A percentile compares a stretch with the other conserved stretches of the same genome.
phyloP scores from a whole-genome alignment of 1,140 invertebrate species.

The Melitaea cinxia region DNA sequence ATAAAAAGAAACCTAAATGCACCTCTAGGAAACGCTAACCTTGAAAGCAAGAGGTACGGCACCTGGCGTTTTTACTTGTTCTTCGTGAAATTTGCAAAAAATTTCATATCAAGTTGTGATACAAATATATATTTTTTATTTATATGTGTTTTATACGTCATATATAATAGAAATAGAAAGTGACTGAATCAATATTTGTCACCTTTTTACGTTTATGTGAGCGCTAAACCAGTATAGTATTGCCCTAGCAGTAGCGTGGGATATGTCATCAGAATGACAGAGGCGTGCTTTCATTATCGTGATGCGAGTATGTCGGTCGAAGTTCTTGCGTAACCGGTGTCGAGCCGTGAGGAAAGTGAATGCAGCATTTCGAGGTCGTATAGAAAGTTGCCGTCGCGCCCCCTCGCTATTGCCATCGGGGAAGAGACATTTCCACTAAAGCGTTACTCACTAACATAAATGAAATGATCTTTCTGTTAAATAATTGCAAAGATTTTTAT shows the following conservation, averaged over 20 bases:
- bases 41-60: conserved; percentile 75
- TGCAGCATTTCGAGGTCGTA: conserved; percentile 79
- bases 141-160: not conserved
- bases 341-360: conserved; percentile 78
- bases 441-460: conserved; percentile 20
- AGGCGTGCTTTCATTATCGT: conserved; percentile 49
- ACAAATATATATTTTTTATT: not conserved
- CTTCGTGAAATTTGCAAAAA: conserved; percentile 72
- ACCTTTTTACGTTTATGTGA: not conserved
- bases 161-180: not conserved
- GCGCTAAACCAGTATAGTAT: not conserved
- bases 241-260: conserved; percentile 24
- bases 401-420: conserved; percentile 41
- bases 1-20: conserved; percentile 80
- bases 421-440: conserved; percentile 40
- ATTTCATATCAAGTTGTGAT: conserved; percentile 50
- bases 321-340: conserved; percentile 76
- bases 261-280: conserved; percentile 42
- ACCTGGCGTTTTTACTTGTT: conserved; percentile 79
- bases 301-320: conserved; percentile 65
- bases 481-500: not conserved
- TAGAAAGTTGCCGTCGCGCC: conserved; percentile 73
- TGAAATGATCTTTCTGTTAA: conserved; percentile 14
- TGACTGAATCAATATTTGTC: not conserved
- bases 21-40: conserved; percentile 80